phyloP scores from a whole-genome alignment of 2,888 invertebrate genomes.

The Archaeoteleia sp. region DNA sequence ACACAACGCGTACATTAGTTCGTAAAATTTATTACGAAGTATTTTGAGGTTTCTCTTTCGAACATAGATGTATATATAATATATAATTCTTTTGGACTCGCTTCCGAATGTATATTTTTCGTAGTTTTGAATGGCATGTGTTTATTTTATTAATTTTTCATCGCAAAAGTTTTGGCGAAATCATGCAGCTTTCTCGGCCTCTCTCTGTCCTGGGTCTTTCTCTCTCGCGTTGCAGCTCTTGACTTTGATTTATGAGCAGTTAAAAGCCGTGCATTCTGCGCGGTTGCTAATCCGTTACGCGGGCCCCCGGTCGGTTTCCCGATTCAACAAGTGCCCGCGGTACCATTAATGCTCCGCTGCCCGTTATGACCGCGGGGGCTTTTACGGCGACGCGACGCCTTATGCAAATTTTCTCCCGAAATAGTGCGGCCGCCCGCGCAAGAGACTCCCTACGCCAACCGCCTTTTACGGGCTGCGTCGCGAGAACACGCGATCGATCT shows the following conservation, averaged over 20 bases:
- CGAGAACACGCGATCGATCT: background rate
- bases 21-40: no score
- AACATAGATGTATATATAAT: no score
- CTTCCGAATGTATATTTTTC: background rate
- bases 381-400: constrained; percentile 30
- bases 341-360: constrained; percentile 37
- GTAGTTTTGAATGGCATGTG: no score
- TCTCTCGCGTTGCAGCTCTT: constrained; percentile 29
- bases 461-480: constrained; percentile 3
- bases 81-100: no score
- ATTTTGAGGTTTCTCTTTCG: no score
- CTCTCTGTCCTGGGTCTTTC: background rate
- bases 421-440: constrained; percentile 19
- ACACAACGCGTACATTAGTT: no score
- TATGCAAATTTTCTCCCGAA: constrained; percentile 42
- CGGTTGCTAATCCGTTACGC: constrained; percentile 66
- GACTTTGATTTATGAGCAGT: constrained; percentile 71
- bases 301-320: constrained; percentile 60
- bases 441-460: no score
- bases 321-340: constrained; percentile 60
- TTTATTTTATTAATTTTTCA: background rate
- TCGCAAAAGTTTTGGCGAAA: constrained; percentile 1
- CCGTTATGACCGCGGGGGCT: constrained; percentile 49
- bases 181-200: constrained; percentile 15
- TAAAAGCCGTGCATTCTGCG: constrained; percentile 66